Percentiles rank a stretch among this genome's conserved stretches.
These are phyloP conservation scores for Coelopa pilipes DNA, from an alignment of 2,888 invertebrate genomes.

Conservation along the genomic window DNA sequence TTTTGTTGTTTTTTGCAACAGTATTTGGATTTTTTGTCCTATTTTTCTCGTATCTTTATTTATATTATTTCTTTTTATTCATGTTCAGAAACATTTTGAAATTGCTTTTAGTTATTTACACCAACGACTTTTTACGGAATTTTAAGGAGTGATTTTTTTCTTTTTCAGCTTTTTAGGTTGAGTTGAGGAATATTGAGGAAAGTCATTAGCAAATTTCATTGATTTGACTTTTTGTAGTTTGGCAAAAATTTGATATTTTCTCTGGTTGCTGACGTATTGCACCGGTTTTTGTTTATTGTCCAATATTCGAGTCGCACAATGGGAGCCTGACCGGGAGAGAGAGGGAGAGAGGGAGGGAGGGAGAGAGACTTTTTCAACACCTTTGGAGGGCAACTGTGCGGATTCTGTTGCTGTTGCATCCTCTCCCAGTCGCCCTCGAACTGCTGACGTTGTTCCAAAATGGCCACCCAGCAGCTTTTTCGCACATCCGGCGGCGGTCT, in stretches of 20 bases:
- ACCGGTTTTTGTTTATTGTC: slow-evolving; percentile 29
- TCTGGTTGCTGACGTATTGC: slow-evolving; percentile 2
- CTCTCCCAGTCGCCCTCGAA: background rate
- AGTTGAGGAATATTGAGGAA: slow-evolving; percentile 7
- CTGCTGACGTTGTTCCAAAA: slow-evolving; percentile 17
- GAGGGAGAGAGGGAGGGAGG: too few species aligned
- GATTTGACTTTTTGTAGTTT: background rate
- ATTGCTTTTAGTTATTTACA: background rate
- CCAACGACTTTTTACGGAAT: background rate
- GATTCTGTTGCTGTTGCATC: too few species aligned
- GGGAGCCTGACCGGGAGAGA: too few species aligned
- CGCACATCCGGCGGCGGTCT: slow-evolving; percentile 20
- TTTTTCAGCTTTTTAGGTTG: background rate
- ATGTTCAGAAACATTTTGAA: background rate
- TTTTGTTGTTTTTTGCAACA: too few species aligned
- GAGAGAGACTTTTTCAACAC: too few species aligned
- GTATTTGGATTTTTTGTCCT: background rate
- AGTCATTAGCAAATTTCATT: background rate
- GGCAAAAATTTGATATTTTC: slow-evolving; percentile 2
- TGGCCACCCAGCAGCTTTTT: slow-evolving; percentile 43
- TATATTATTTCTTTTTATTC: background rate
- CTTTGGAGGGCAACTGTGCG: too few species aligned
- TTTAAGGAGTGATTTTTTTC: background rate
- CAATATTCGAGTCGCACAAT: slow-evolving; percentile 39
- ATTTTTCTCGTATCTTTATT: background rate